phyloP scores from a whole-genome alignment of 2,113 vertebrate genomes.

The Noctilio leporinus region DNA sequence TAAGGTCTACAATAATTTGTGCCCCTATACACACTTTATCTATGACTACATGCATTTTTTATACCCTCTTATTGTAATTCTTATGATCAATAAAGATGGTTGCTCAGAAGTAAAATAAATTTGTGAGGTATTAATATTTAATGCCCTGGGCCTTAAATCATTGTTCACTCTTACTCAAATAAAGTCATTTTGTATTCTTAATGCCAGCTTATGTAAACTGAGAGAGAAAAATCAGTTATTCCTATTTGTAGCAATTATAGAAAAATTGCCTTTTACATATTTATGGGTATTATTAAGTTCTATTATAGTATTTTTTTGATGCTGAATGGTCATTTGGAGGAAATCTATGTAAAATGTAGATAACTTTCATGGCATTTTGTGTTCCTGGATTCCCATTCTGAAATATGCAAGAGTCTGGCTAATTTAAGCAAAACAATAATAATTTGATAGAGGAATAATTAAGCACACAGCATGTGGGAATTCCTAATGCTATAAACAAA shows the following conservation, averaged over 20 bases:
- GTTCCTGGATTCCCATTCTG: not conserved
- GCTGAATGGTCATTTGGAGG: not conserved
- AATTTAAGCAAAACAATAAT: not conserved
- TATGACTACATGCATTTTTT: slow-evolving; percentile 68
- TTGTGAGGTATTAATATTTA: slow-evolving; percentile 73
- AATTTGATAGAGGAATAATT: not conserved
- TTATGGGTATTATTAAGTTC: not conserved
- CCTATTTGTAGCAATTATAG: not conserved
- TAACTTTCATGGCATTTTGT: not conserved
- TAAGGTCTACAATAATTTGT: slow-evolving; percentile 63
- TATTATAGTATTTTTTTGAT: not conserved
- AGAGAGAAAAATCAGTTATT: slow-evolving; percentile 13
- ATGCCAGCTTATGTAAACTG: slow-evolving; percentile 14
- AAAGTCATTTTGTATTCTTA: slow-evolving; percentile 42
- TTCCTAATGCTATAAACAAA: not conserved
- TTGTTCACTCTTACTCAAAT: slow-evolving; percentile 45
- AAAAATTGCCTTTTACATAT: not conserved
- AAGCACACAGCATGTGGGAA: not conserved
- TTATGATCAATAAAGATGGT: slow-evolving; percentile 73
- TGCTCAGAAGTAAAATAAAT: slow-evolving; percentile 61
- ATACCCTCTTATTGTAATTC: slow-evolving; percentile 61
- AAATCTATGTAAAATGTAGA: not conserved
- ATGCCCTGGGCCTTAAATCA: slow-evolving; percentile 63
- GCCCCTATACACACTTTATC: slow-evolving; percentile 45
- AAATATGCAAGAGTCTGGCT: not conserved